Percentiles rank a stretch among this genome's conserved stretches.
Evolutionary conservation across 2,888 invertebrate genomes (phyloP).

Genomic region (Ommatoiulus sabulosus): DNA sequence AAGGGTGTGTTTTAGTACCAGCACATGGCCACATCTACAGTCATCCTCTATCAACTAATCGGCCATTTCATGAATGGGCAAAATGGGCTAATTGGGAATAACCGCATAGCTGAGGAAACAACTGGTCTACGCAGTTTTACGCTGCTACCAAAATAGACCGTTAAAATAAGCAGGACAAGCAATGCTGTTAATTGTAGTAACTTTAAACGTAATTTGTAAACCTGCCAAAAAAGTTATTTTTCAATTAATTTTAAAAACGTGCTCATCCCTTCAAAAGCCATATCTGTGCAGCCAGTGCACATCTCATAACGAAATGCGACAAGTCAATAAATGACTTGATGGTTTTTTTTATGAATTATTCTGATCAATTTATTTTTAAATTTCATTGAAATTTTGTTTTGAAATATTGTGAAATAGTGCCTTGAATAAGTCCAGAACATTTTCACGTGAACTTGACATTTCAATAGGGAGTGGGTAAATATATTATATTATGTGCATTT

Average conservation of each 20-base stretch:
- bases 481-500: conserved; percentile 33
- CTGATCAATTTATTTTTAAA: neutral
- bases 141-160: too few species aligned
- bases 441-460: neutral
- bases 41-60: too few species aligned
- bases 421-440: neutral
- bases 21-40: too few species aligned
- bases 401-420: neutral
- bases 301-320: neutral
- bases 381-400: neutral
- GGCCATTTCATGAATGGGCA: too few species aligned
- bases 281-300: neutral
- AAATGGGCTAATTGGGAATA: too few species aligned
- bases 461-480: neutral
- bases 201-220: neutral
- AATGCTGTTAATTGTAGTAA: neutral
- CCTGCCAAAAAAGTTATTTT: neutral
- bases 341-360: neutral
- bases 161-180: neutral
- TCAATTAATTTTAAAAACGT: neutral
- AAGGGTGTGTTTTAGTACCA: too few species aligned
- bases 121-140: too few species aligned
- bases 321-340: neutral
- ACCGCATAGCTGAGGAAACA: too few species aligned
- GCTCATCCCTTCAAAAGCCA: too few species aligned